These are phyloP conservation scores for Spilogale gracilis DNA, from an alignment of 2,113 vertebrate genomes.

Conservation along the genomic window DNA sequence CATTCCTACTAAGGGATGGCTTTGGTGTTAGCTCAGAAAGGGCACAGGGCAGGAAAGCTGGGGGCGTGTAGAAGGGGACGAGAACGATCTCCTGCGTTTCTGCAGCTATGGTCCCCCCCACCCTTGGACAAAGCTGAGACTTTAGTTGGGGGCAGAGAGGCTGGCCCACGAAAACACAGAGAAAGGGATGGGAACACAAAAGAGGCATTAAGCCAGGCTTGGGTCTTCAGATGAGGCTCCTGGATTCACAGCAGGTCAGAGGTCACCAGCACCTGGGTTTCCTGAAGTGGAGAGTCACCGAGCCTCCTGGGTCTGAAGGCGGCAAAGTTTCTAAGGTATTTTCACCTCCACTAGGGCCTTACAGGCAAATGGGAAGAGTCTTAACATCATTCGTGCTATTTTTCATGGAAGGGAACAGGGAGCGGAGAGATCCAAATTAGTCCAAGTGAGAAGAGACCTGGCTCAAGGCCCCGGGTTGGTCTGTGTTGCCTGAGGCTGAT, in stretches of 20 bases:
- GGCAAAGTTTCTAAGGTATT: background rate
- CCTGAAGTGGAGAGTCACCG: background rate
- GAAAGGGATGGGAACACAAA: background rate
- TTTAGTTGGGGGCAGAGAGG: background rate
- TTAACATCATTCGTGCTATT: background rate
- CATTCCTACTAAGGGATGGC: background rate
- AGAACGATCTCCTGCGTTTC: background rate
- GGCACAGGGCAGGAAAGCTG: background rate
- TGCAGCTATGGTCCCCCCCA: background rate
- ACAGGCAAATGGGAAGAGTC: background rate
- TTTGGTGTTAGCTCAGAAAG: background rate
- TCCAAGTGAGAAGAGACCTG: background rate
- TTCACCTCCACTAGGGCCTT: background rate
- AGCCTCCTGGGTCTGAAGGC: background rate
- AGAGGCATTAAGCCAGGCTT: background rate
- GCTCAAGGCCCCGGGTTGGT: background rate
- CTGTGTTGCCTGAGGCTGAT: background rate
- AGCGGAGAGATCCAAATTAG: background rate
- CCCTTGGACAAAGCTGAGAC: background rate
- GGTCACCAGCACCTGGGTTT: background rate
- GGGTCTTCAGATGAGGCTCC: background rate
- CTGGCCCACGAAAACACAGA: background rate
- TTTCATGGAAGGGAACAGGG: background rate
- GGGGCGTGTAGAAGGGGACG: rapidly evolving
- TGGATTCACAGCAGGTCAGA: background rate